These are phyloP conservation scores for Psittacus erithacus DNA, from an alignment of 2,113 vertebrate genomes.

Conservation along the genomic window DNA sequence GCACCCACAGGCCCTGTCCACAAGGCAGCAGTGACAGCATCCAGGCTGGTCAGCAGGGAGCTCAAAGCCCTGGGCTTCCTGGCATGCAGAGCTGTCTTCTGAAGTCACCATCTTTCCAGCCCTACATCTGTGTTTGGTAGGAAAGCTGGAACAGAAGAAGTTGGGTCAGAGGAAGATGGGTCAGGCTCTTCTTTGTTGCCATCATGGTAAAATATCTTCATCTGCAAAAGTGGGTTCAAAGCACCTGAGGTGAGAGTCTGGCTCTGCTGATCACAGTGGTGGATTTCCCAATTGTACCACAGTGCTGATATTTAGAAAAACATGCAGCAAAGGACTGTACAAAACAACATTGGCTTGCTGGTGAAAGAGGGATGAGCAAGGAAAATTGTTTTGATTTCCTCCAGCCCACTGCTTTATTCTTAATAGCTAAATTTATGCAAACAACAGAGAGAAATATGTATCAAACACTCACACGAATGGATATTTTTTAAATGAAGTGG, in stretches of 20 bases:
- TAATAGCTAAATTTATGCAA: conserved; percentile 8
- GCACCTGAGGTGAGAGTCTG: background rate
- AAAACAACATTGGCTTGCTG: background rate
- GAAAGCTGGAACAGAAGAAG: background rate
- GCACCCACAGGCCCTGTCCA: background rate
- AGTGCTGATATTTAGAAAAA: background rate
- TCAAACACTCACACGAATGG: background rate
- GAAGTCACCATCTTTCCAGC: background rate
- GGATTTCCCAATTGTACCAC: background rate
- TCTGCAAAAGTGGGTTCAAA: background rate
- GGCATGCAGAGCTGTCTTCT: background rate
- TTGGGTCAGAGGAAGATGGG: background rate
- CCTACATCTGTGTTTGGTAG: background rate
- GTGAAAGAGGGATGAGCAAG: background rate
- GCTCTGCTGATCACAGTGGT: background rate
- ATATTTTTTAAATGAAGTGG: background rate
- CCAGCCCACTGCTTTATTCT: conserved; percentile 7
- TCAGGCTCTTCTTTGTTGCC: background rate
- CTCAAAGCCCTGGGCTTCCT: background rate
- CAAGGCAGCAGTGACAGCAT: background rate
- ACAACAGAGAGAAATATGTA: background rate
- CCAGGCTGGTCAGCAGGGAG: background rate
- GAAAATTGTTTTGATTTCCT: background rate
- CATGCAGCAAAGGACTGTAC: background rate
- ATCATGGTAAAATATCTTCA: background rate